phyloP scores from a whole-genome alignment of 2,888 invertebrate species.

The Pteria penguin region DNA sequence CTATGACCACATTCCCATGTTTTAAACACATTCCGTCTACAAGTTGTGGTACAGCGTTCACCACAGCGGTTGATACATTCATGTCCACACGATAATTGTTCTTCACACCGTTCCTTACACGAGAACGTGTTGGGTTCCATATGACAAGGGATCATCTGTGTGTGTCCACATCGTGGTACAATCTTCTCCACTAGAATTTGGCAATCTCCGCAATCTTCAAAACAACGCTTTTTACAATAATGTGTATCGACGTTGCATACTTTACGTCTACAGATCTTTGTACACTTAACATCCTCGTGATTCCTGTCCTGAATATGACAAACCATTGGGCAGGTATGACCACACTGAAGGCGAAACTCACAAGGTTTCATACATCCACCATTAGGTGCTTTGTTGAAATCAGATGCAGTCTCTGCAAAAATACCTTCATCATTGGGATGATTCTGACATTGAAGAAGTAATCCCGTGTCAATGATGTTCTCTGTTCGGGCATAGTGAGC shows the following conservation, averaged over 20 bases:
- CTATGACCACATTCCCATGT: conserved; percentile 54
- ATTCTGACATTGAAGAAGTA: conserved; percentile 65
- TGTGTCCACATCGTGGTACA: conserved; percentile 61
- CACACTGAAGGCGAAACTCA: conserved; percentile 54
- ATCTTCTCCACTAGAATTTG: conserved; percentile 20
- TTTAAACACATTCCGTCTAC: conserved; percentile 37
- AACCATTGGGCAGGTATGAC: conserved; percentile 56
- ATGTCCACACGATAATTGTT: conserved; percentile 20
- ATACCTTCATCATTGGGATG: conserved; percentile 57
- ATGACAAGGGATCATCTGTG: conserved; percentile 66
- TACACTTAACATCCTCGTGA: conserved; percentile 81
- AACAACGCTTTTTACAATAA: conserved; percentile 80
- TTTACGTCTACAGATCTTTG: conserved; percentile 53
- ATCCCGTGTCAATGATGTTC: conserved; percentile 37
- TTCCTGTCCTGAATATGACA: conserved; percentile 69
- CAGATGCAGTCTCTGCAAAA: conserved; percentile 37
- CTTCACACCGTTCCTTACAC: conserved; percentile 56
- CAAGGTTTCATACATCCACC: conserved; percentile 63
- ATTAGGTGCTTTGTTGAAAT: conserved; percentile 57
- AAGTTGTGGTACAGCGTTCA: conserved; percentile 42
- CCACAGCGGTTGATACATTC: conserved; percentile 58
- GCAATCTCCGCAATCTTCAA: conserved; percentile 77
- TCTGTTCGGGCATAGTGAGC: conserved; percentile 37
- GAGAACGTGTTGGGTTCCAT: conserved; percentile 47
- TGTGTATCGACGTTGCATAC: conserved; percentile 51